A percentile compares a stretch with the other conserved stretches of the same genome.
Conservation (phyloP, 1,140 invertebrate genomes). For the Myzus persicae region DNA sequence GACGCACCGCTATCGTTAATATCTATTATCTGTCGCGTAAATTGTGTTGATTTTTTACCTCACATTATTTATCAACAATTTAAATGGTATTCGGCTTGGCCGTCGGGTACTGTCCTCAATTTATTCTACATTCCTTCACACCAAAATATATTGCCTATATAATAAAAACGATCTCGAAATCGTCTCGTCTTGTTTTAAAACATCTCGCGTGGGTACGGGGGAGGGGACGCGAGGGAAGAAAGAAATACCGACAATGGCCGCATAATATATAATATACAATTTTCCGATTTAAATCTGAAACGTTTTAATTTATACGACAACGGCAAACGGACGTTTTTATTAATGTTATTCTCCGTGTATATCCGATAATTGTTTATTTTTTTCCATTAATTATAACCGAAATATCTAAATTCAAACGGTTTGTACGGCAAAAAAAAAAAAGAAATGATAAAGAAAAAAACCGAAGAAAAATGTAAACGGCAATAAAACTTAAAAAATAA, state of each 20-base stretch:
- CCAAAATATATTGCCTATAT: not conserved
- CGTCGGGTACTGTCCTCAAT: not conserved
- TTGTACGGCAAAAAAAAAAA: not conserved
- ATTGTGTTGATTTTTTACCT: not conserved
- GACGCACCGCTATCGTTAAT: not conserved
- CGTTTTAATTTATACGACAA: not conserved
- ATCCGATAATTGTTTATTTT: not conserved
- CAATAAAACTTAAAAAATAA: not conserved
- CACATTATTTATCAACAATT: not conserved
- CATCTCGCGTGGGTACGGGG: no score
- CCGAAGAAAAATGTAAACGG: not conserved
- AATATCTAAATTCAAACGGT: not conserved
- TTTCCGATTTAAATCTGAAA: slow-evolving; percentile 4
- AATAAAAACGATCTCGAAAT: not conserved
- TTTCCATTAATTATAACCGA: not conserved
- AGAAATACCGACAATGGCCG: not conserved
- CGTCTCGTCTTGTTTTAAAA: not conserved
- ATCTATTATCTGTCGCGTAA: not conserved
- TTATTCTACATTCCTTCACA: slow-evolving; percentile 1
- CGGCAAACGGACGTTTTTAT: slow-evolving; percentile 2
- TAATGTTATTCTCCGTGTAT: not conserved
- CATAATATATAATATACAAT: not conserved
- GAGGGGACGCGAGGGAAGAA: not conserved
- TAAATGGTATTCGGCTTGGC: not conserved
- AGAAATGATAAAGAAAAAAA: not conserved